A percentile compares a stretch with the other conserved stretches of the same genome.
Evolutionary conservation across 2,113 vertebrate genomes (phyloP).

Genomic region (Illadopsis cleaveri): DNA sequence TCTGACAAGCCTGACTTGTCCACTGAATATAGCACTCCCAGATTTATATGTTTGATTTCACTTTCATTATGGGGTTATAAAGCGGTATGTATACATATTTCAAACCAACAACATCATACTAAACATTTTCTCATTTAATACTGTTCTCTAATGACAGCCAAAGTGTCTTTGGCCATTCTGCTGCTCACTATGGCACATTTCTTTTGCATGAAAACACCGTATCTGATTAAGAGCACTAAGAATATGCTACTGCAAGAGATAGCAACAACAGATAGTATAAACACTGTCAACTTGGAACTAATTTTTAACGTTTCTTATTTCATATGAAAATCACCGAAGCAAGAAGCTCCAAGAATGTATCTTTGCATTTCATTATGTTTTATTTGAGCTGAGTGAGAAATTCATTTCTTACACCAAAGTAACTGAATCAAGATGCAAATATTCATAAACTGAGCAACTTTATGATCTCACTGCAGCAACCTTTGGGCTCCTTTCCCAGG

Average conservation of each 20-base stretch:
- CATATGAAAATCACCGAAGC: neutral
- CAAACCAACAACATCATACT: neutral
- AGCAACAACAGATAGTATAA: neutral
- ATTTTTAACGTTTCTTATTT: neutral
- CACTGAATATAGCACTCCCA: neutral
- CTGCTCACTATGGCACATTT: neutral
- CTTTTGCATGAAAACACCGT: neutral
- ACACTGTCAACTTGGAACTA: neutral
- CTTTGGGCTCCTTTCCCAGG: neutral
- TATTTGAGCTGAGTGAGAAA: neutral
- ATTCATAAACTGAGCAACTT: neutral
- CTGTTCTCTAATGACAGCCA: neutral
- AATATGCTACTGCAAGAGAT: neutral
- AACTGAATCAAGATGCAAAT: neutral
- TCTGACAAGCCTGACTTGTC: slow-evolving; percentile 22
- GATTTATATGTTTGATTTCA: slow-evolving; percentile 23
- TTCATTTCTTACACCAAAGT: neutral
- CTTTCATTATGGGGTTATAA: slow-evolving; percentile 24
- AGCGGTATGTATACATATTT: neutral
- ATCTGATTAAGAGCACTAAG: neutral
- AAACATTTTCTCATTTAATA: neutral
- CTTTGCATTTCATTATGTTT: neutral
- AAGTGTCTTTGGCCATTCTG: neutral
- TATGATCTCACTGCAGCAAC: neutral
- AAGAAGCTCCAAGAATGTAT: neutral